Conservation (phyloP, 2,113 vertebrate species). For the Corythornis vintsioides region DNA sequence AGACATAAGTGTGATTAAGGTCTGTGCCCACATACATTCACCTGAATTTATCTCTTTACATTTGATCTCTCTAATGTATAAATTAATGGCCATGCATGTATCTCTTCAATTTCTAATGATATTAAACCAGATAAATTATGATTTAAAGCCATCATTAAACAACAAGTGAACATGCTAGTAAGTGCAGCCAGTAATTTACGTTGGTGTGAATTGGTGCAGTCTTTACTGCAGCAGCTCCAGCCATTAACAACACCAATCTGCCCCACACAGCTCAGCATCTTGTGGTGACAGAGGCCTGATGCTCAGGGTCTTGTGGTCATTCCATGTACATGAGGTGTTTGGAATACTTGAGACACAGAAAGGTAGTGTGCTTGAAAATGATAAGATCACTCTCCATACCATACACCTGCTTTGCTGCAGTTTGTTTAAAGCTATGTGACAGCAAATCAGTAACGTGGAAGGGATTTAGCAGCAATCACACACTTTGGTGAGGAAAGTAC, state of each 20-base stretch:
- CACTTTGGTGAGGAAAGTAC: background rate
- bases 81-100: background rate
- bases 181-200: background rate
- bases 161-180: slow-evolving; percentile 33
- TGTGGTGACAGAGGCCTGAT: background rate
- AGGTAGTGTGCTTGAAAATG: background rate
- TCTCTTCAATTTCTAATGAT: slow-evolving; percentile 7
- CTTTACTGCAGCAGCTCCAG: background rate
- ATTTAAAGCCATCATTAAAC: slow-evolving; percentile 17
- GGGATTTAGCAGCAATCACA: background rate
- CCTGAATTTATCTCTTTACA: background rate
- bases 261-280: background rate
- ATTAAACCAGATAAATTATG: background rate
- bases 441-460: background rate
- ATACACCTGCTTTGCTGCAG: background rate
- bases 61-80: background rate
- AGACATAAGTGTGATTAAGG: background rate
- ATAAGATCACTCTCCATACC: background rate
- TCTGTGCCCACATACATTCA: background rate
- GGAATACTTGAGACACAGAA: background rate
- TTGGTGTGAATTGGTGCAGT: background rate
- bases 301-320: background rate
- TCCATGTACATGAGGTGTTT: background rate
- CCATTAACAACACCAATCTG: background rate
- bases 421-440: background rate